Evolutionary conservation across 35 echinoderm and acorn worm genomes (phyloP), one percentile per base, ranked within the genome.

Genomic region (Chiridota heheva): DNA sequence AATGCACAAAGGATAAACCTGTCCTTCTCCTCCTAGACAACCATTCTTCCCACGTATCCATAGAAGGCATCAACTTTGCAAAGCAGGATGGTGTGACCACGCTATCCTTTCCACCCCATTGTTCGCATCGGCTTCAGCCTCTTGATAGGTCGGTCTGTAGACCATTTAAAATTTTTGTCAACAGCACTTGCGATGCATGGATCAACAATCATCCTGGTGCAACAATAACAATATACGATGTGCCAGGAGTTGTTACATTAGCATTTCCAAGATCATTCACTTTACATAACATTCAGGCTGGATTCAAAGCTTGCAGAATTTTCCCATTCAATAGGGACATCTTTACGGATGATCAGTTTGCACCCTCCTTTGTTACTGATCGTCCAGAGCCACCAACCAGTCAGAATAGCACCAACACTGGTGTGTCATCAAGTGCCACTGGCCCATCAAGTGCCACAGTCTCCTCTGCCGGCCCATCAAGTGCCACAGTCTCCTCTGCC

Each of bases 21-120:
- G 63, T 76, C 56, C 24, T 76, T 44, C 42, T 76, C 20, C 48
- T 53, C 3, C 72, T 76, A 3, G 72, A 76, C 42, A 53, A 51
- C 44, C 72, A 76, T 76, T 42, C 48, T 17, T 27, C 40, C 28
- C 73, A 78, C 55, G 34, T 24, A 18, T 78, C 40, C 7, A 40
- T 78, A 10, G 37, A 60, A 20, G 37, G 10, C 7, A 5, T 78
- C 27, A 36, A 59, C 20, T 16, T 13, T 58, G 73, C 73, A 35
- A 78, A 15, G 20, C 17, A 25, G 22, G 36, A 77, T 59, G 44
- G 44, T 38, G 36, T 77, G 55, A 34, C 35, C 3, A 64, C 67
- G 39, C 73, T 77, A 0, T 45, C 33, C 4, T 46, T 81, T 27
- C 77, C 38, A 0, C 77, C 77, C 5, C 69, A 72, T 29, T 66